Evolutionary conservation across 2,113 vertebrate species (phyloP), one percentile per base, ranked within the genome.

Genomic region (Nycticryphes semicollaris): DNA sequence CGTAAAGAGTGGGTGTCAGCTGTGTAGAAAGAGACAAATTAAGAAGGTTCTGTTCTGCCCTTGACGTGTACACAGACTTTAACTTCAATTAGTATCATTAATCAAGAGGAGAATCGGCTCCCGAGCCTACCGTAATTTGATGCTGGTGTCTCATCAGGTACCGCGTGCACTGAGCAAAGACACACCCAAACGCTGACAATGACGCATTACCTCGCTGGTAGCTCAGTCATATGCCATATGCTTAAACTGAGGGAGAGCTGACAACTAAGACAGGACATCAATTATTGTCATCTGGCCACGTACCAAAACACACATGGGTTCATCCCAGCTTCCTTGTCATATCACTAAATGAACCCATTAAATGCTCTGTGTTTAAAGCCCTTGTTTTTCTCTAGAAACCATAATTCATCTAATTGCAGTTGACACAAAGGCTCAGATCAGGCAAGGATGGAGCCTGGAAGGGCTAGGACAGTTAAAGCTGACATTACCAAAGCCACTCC

Each of bases 1-100:
- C 83, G 66, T 6, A 1, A 74, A 59, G 22, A 75, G 48, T 74
- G 79, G 68, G 59, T 69, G 78, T 93, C 78, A 75, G 79, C 59
- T 45, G 31, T 12, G 37, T 66, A 51, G 35, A 78, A 78, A 43
- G 48, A 95, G 70, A 92, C 67, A 92, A 85, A 92, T 63, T 48
- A 77, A 63, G 84, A 96, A 95, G 41, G 45, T 77, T 95, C 83
- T 16, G 17, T 83, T 89, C 74, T 83, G 70, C 78, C 85, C 90
- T 89, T 95, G 80, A 72, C 66, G 35, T 27, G 59, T 31, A 64
- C n/a, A 3, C 91, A 96, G 89, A 83, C 56, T 94, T 80, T 90
- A 87, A 80, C 69, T 87, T 92, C 94, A 96, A 96, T 96, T 95
- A 96, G 14, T 39, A 62, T 69, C 86, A 96, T 97, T 96, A 97